Evolutionary conservation across 1,140 invertebrate species (phyloP).

Genomic region (Heliconius hewitsoni): DNA sequence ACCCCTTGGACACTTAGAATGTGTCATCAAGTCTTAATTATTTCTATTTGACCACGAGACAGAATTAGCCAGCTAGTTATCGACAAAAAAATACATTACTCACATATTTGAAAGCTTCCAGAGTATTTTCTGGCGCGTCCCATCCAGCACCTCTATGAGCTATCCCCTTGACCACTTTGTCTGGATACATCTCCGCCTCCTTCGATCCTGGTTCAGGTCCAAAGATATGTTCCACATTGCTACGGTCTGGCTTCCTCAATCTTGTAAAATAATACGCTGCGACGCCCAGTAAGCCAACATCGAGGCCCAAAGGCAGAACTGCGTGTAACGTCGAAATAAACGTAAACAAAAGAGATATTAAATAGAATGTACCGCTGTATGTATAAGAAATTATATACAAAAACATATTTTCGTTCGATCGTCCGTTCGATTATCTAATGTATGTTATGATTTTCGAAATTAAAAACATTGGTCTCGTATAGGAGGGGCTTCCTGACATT

Average conservation of each 20-base stretch:
- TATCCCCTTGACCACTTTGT: slow-evolving; percentile 74
- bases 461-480: slow-evolving; percentile 47
- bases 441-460: slow-evolving; percentile 55
- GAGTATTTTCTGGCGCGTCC: slow-evolving; percentile 89
- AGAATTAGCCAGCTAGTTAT: neutral
- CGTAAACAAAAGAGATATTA: slow-evolving; percentile 51
- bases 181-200: slow-evolving; percentile 53
- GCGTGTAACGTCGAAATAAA: slow-evolving; percentile 57
- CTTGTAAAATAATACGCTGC: slow-evolving; percentile 65
- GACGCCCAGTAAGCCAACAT: slow-evolving; percentile 62
- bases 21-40: no score
- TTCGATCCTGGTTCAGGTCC: slow-evolving; percentile 61
- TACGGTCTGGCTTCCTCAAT: slow-evolving; percentile 57
- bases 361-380: slow-evolving; percentile 56
- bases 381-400: slow-evolving; percentile 50
- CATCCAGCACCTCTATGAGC: slow-evolving; percentile 86
- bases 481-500: slow-evolving; percentile 57
- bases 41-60: no score
- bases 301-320: slow-evolving; percentile 68
- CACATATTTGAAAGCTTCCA: slow-evolving; percentile 84
- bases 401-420: slow-evolving; percentile 68
- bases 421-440: slow-evolving; percentile 39
- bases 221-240: slow-evolving; percentile 63
- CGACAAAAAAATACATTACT: neutral
- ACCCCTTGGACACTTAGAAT: no score